Conservation (phyloP, 2,888 invertebrate species). For the Tipula vernalis region DNA sequence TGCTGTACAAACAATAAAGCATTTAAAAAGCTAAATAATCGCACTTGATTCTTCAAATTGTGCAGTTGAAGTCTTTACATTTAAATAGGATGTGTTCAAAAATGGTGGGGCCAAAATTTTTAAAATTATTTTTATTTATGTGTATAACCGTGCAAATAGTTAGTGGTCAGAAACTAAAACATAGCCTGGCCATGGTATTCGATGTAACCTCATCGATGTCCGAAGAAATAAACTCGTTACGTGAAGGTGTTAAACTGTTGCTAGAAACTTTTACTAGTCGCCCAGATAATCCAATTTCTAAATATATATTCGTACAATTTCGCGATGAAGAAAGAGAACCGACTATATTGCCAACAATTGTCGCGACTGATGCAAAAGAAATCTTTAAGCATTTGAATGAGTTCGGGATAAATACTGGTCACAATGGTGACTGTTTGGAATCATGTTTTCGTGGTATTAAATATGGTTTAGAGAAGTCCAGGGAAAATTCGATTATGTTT, state of each 20-base stretch:
- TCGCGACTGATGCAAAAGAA: not conserved
- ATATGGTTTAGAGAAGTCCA: not conserved
- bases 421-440: not conserved
- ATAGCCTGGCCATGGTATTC: constrained; percentile 57
- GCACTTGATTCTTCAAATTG: no score
- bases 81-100: no score
- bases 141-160: not conserved
- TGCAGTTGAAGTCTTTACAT: no score
- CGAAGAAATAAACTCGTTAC: constrained; percentile 54
- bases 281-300: constrained; percentile 49
- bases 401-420: not conserved
- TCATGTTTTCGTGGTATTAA: not conserved
- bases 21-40: no score
- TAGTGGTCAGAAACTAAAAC: constrained; percentile 22
- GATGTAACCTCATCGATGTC: constrained; percentile 68
- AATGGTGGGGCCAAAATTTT: no score
- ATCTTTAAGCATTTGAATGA: not conserved
- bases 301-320: constrained; percentile 64
- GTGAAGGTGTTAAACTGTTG: constrained; percentile 48
- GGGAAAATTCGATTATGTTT: not conserved
- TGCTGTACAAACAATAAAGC: no score
- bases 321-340: constrained; percentile 38
- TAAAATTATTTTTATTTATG: no score
- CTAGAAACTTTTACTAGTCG: constrained; percentile 49
- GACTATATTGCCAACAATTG: not conserved